Percentiles rank a stretch among this genome's conserved stretches.
phyloP scores from a whole-genome alignment of 2,888 invertebrate species.

The Galeopsomyia nigrocyanea region DNA sequence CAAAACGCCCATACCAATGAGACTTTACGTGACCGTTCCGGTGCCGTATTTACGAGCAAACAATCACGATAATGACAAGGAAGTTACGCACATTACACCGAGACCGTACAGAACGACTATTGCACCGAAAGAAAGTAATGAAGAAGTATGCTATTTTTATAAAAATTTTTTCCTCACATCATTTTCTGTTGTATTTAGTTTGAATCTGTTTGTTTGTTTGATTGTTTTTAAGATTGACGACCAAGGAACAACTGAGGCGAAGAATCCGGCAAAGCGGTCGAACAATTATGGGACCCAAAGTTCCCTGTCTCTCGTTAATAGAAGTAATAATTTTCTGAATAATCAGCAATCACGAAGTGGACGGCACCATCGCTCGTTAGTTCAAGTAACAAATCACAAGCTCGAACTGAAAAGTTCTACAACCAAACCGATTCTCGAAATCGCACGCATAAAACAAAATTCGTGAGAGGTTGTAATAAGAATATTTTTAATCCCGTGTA shows the following conservation, averaged over 20 bases:
- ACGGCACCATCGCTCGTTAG: neutral
- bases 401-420: no score
- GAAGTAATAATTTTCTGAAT: neutral
- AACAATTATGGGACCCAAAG: neutral
- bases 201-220: neutral
- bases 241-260: neutral
- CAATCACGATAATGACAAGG: neutral
- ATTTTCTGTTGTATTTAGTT: neutral
- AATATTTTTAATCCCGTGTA: no score
- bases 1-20: conserved; percentile 65
- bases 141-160: conserved; percentile 20
- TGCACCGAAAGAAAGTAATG: conserved; percentile 19
- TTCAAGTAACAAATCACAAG: neutral
- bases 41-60: conserved; percentile 45
- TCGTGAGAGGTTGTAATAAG: no score
- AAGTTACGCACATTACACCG: neutral
- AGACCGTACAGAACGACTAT: neutral
- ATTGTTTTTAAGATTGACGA: conserved; percentile 23
- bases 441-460: no score
- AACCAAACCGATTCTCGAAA: no score
- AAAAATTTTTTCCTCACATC: neutral
- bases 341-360: neutral
- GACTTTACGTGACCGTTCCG: conserved; percentile 59
- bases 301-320: neutral
- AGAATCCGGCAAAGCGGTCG: conserved; percentile 6